These are phyloP conservation scores for Amphipyra tragopoginis DNA, from an alignment of 2,888 invertebrate genomes.

Conservation along the genomic window DNA sequence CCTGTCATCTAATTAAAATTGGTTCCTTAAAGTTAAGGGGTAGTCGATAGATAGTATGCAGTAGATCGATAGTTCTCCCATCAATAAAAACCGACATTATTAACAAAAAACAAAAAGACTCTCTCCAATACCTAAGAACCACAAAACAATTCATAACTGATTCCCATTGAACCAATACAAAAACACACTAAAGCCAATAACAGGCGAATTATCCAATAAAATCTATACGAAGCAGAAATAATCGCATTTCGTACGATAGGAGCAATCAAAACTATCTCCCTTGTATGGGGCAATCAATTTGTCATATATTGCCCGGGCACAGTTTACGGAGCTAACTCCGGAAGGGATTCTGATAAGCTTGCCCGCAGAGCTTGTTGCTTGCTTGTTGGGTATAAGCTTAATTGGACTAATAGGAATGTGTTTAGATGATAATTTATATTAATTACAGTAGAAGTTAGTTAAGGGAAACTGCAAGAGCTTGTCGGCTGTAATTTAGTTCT, in stretches of 20 bases:
- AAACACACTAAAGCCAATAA: conserved; percentile 9
- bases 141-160: background rate
- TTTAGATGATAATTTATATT: conserved; percentile 20
- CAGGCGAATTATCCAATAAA: conserved; percentile 21
- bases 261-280: conserved; percentile 47
- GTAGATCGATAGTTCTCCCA: too few relatives aligned
- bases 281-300: conserved; percentile 56
- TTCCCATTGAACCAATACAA: background rate
- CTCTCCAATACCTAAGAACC: background rate
- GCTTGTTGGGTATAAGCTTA: conserved; percentile 8
- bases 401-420: conserved; percentile 28
- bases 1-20: too few relatives aligned
- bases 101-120: background rate
- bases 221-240: conserved; percentile 33
- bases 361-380: conserved; percentile 27
- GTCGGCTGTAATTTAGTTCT: too few relatives aligned
- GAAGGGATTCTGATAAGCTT: conserved; percentile 47
- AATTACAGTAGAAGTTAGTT: background rate
- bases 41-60: too few relatives aligned
- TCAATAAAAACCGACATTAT: too few relatives aligned
- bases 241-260: conserved; percentile 23
- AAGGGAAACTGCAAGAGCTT: too few relatives aligned
- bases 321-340: conserved; percentile 48
- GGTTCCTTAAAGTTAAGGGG: too few relatives aligned
- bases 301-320: conserved; percentile 34